These are phyloP conservation scores for Corbicula japonica DNA, from an alignment of 2,888 invertebrate genomes.

Conservation along the genomic window DNA sequence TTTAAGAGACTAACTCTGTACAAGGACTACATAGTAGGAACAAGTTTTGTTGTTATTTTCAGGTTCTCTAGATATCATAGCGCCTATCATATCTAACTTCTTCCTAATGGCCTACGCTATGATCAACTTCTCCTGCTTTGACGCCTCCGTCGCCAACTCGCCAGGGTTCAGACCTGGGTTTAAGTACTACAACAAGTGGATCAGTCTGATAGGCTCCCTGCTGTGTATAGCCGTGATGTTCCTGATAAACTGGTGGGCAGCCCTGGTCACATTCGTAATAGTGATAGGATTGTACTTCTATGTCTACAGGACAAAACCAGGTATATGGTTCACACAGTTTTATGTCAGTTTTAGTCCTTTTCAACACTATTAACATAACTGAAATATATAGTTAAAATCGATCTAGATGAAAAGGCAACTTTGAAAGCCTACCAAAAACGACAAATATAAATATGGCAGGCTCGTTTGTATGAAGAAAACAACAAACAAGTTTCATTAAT, in stretches of 20 bases:
- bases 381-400: too few relatives aligned
- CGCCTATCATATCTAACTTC: slow-evolving; percentile 86
- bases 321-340: slow-evolving; percentile 88
- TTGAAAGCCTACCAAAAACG: too few relatives aligned
- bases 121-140: slow-evolving; percentile 87
- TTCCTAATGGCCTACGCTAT: slow-evolving; percentile 86
- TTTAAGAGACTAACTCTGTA: too few relatives aligned
- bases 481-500: too few relatives aligned
- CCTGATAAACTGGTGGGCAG: slow-evolving; percentile 96
- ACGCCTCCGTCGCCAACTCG: slow-evolving; percentile 85
- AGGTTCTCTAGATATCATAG: slow-evolving; percentile 86
- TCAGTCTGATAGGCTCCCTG: slow-evolving; percentile 85
- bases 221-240: slow-evolving; percentile 93
- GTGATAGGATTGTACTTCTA: slow-evolving; percentile 95
- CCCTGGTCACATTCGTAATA: slow-evolving; percentile 95
- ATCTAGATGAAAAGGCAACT: too few relatives aligned
- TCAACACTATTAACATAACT: too few relatives aligned
- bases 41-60: slow-evolving; percentile 37
- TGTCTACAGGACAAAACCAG: slow-evolving; percentile 97
- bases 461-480: too few relatives aligned
- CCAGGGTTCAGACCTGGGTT: slow-evolving; percentile 87
- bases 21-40: too few relatives aligned
- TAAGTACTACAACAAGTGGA: slow-evolving; percentile 86
- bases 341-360: too few relatives aligned
- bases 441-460: too few relatives aligned